phyloP scores from a whole-genome alignment of 2,797 vertebrate species.

The Acanthis flammea region DNA sequence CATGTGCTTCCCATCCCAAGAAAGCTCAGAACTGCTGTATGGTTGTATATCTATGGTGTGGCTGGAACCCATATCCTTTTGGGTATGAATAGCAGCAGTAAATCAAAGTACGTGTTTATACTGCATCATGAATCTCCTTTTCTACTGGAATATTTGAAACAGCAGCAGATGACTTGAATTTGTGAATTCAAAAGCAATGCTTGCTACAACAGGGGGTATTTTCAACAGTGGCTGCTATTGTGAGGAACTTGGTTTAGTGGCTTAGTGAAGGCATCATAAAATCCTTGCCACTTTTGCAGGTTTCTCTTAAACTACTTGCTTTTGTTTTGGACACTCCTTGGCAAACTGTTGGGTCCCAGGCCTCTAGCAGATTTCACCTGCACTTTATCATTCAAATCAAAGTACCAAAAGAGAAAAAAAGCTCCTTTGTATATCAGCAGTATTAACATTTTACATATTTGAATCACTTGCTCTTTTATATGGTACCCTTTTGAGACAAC shows the following conservation, averaged over 20 bases:
- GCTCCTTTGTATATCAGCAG: slow-evolving; percentile 10
- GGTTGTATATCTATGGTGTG: not conserved
- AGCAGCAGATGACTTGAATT: not conserved
- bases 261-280: not conserved
- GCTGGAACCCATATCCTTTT: not conserved
- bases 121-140: slow-evolving; percentile 17
- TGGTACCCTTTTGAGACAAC: not conserved
- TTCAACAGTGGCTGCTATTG: not conserved
- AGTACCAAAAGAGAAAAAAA: slow-evolving; percentile 36
- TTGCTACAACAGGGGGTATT: not conserved
- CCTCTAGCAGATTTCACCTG: not conserved
- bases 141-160: slow-evolving; percentile 12
- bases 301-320: not conserved
- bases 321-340: not conserved
- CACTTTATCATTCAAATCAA: slow-evolving; percentile 36
- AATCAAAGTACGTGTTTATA: not conserved
- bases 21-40: not conserved
- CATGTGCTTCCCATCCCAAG: not conserved
- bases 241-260: not conserved
- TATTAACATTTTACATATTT: slow-evolving; percentile 60
- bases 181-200: not conserved
- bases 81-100: slow-evolving; percentile 3
- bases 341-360: not conserved
- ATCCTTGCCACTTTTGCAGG: not conserved
- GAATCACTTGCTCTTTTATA: slow-evolving; percentile 56